phyloP scores from a whole-genome alignment of 2,113 vertebrate genomes.

The Odontophorus gujanensis region DNA sequence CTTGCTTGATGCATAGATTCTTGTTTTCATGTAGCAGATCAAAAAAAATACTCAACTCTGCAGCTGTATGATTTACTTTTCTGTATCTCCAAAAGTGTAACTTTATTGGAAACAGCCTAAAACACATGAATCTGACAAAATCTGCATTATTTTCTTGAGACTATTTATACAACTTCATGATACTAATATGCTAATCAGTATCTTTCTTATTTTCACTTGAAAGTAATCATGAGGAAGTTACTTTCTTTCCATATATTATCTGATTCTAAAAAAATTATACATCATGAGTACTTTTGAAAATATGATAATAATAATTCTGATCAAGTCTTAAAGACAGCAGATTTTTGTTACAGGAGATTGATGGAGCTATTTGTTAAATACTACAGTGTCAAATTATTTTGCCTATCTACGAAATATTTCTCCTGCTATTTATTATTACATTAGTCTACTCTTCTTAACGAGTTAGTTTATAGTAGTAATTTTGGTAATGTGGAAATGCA shows the following conservation, averaged over 20 bases:
- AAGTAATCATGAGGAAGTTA: background rate
- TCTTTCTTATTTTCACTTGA: background rate
- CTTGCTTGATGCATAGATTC: background rate
- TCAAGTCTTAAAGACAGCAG: background rate
- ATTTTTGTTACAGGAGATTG: background rate
- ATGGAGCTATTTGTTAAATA: background rate
- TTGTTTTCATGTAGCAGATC: background rate
- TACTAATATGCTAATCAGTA: background rate
- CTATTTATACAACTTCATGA: background rate
- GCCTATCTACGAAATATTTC: background rate
- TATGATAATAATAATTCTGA: background rate
- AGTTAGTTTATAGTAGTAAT: background rate
- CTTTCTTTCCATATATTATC: background rate
- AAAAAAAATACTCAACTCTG: background rate
- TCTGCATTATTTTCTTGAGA: background rate
- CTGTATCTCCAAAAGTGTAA: background rate
- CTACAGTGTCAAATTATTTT: background rate
- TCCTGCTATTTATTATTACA: background rate
- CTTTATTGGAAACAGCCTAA: background rate
- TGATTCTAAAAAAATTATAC: background rate
- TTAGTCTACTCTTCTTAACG: background rate
- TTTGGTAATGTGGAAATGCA: constrained; percentile 14
- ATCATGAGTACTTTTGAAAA: background rate
- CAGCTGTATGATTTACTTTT: background rate
- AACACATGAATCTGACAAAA: background rate